Percentiles rank a stretch among this genome's conserved stretches.
Conservation (phyloP, 2,113 vertebrate species). For the Hassar affinis region DNA sequence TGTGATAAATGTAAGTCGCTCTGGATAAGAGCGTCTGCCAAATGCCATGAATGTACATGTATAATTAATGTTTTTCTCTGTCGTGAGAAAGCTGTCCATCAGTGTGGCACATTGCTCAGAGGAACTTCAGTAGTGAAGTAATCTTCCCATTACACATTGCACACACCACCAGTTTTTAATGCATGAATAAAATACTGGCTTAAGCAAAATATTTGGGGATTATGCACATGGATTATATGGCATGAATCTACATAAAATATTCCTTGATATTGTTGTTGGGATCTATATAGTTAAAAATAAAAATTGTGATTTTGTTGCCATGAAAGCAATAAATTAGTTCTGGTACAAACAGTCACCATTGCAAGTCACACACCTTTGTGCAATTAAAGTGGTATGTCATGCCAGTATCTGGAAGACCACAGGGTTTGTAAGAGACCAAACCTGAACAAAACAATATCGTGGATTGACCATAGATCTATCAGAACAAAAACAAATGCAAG, state of each 20-base stretch:
- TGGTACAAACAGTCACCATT: neutral
- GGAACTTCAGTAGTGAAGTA: neutral
- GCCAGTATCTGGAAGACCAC: neutral
- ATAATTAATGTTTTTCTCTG: neutral
- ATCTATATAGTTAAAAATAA: neutral
- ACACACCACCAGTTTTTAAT: neutral
- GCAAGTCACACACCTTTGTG: neutral
- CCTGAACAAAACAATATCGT: neutral
- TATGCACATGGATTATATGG: neutral
- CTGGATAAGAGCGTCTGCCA: too few relatives aligned
- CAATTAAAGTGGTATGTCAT: neutral
- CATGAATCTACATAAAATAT: neutral
- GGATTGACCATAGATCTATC: neutral
- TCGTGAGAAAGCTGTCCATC: neutral
- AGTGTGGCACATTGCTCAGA: neutral
- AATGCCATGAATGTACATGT: too few relatives aligned
- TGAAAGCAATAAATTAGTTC: neutral
- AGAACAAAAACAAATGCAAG: neutral
- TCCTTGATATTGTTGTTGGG: neutral
- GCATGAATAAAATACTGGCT: neutral
- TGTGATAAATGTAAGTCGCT: too few relatives aligned
- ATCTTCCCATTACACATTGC: neutral
- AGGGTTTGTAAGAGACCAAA: neutral
- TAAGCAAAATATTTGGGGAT: neutral
- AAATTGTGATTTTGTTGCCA: neutral